A percentile compares a stretch with the other conserved stretches of the same genome.
phyloP scores from a whole-genome alignment of 2,797 vertebrate species.

The Leptodactylus fallax region DNA sequence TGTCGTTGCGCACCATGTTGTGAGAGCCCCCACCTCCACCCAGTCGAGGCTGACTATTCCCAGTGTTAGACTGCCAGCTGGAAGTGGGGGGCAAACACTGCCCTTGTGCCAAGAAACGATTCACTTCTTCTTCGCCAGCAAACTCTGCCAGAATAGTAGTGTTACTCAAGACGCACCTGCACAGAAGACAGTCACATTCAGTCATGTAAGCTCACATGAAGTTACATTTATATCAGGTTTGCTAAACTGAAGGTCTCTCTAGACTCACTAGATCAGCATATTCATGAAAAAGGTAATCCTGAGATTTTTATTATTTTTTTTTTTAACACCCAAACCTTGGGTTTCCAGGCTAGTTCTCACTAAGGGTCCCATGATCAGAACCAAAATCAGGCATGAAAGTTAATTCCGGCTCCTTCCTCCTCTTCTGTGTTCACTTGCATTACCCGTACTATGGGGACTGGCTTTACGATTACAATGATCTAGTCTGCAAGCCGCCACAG shows the following conservation, averaged over 20 bases:
- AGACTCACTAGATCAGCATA: neutral
- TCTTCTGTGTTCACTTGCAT: no score
- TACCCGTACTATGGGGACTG: no score
- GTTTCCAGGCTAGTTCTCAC: no score
- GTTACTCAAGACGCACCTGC: slow-evolving; percentile 96
- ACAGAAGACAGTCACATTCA: neutral
- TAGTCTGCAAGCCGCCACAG: no score
- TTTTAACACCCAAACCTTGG: no score
- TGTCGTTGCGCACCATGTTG: slow-evolving; percentile 77
- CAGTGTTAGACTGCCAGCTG: slow-evolving; percentile 93
- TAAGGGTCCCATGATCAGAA: no score
- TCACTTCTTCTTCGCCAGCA: slow-evolving; percentile 95
- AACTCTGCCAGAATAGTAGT: slow-evolving; percentile 98
- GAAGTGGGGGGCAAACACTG: slow-evolving; percentile 91
- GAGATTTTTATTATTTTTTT: no score
- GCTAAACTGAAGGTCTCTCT: neutral
- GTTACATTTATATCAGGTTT: neutral
- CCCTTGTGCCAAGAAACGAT: slow-evolving; percentile 95
- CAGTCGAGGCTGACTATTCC: slow-evolving; percentile 86
- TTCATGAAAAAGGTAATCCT: no score
- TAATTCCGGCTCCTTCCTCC: no score
- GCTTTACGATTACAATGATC: no score
- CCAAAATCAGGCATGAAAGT: no score
- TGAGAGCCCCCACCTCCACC: slow-evolving; percentile 84
- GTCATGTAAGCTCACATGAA: neutral